phyloP scores from a whole-genome alignment of 2,113 vertebrate species.

The Amia ocellicauda region DNA sequence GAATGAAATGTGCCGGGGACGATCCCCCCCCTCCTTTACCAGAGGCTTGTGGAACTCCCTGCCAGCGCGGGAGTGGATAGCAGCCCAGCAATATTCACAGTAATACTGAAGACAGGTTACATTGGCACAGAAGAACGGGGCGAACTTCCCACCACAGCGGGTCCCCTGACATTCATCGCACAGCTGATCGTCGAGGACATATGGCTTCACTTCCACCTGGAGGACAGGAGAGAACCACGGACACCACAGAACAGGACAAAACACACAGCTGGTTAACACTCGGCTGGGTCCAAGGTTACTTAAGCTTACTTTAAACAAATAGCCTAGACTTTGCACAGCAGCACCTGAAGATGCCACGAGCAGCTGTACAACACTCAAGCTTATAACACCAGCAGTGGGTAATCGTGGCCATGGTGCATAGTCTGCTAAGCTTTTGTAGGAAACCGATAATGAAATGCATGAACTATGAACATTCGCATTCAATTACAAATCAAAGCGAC shows the following conservation, averaged over 20 bases:
- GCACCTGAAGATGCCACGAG: not conserved
- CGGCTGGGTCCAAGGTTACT: not conserved
- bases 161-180: constrained; percentile 99
- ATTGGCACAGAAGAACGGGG: constrained; percentile 99
- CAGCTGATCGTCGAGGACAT: constrained; percentile 98
- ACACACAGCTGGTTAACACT: constrained; percentile 1
- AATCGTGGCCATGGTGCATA: too few relatives aligned
- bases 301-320: not conserved
- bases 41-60: constrained; percentile 99
- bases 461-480: too few relatives aligned
- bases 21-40: constrained; percentile 98
- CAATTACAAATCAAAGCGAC: not conserved
- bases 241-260: not conserved
- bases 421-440: too few relatives aligned
- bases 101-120: constrained; percentile 99
- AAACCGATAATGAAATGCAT: too few relatives aligned
- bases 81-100: constrained; percentile 99
- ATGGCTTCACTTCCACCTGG: constrained; percentile 99
- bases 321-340: too few relatives aligned
- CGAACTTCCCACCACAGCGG: constrained; percentile 96
- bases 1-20: constrained; percentile 98
- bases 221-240: constrained; percentile 32
- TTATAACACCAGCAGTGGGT: not conserved
- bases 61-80: constrained; percentile 96
- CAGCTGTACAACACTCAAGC: not conserved